These are phyloP conservation scores for Phylloscopus collybita DNA, from an alignment of 2,797 vertebrate species.

Conservation along the genomic window DNA sequence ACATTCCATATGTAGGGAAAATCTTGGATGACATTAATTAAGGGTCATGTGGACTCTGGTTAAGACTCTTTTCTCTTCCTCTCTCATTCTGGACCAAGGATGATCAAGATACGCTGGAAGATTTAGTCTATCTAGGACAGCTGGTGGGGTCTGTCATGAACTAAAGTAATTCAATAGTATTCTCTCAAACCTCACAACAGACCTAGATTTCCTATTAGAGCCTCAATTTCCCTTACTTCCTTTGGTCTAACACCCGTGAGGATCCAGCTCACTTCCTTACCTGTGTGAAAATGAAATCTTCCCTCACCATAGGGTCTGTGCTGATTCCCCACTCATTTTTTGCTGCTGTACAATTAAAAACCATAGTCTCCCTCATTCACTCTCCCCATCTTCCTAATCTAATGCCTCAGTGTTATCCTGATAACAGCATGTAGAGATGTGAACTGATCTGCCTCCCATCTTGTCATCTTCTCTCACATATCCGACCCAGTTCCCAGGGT, in stretches of 20 bases:
- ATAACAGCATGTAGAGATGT: background rate
- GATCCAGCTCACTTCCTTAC: background rate
- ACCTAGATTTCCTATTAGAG: background rate
- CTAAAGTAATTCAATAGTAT: background rate
- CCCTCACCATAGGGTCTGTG: background rate
- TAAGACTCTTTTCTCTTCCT: background rate
- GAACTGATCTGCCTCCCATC: constrained; percentile 24
- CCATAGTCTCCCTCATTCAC: background rate
- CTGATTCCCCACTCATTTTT: background rate
- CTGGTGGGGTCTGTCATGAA: background rate
- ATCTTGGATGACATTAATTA: background rate
- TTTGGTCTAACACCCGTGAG: background rate
- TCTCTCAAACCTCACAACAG: background rate
- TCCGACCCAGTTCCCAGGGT: constrained; percentile 20
- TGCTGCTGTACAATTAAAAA: background rate
- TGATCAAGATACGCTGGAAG: background rate
- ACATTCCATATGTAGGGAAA: background rate
- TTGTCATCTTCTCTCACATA: constrained; percentile 35
- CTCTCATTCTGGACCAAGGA: background rate
- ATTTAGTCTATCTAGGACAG: background rate
- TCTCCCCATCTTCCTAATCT: background rate
- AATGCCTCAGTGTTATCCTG: background rate
- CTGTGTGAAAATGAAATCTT: background rate
- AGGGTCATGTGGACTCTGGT: background rate
- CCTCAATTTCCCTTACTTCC: background rate